Conservation (phyloP, 1,140 invertebrate genomes). For the Meloidogyne hapla region DNA sequence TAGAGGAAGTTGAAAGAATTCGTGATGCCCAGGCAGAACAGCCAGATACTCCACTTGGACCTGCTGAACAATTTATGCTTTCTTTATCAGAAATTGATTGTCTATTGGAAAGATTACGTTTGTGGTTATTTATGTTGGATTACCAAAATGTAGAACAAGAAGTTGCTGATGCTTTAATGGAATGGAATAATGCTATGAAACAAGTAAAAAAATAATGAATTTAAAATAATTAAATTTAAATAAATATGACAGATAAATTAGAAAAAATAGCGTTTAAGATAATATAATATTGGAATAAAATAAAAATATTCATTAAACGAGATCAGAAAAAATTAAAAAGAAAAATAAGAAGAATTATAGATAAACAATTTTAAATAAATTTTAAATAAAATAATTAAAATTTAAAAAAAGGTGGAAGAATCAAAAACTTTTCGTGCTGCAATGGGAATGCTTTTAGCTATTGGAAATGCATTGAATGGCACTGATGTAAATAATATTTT, state of each 20-base stretch:
- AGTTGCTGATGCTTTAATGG: constrained; percentile 85
- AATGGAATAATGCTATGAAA: constrained; percentile 48
- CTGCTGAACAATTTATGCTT: constrained; percentile 94
- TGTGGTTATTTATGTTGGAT: constrained; percentile 98
- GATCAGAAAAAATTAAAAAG: no score
- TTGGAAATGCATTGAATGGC: constrained; percentile 96
- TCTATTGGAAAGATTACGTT: constrained; percentile 84
- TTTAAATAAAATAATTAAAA: constrained; percentile 93
- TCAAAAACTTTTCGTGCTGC: constrained; percentile 93
- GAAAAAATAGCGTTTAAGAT: no score
- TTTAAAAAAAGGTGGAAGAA: constrained; percentile 74
- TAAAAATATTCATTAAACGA: no score
- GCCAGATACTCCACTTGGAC: constrained; percentile 90
- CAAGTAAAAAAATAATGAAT: not conserved
- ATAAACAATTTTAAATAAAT: constrained; percentile 67
- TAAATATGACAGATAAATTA: no score
- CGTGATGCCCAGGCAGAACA: constrained; percentile 88
- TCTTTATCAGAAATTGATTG: constrained; percentile 92
- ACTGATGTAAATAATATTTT: constrained; percentile 70
- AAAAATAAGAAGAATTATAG: no score
- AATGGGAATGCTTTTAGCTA: constrained; percentile 84
- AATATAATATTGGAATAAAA: no score
- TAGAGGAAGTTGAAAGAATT: constrained; percentile 92
- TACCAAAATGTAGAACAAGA: constrained; percentile 86
- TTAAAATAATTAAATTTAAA: not conserved